Percentiles rank a stretch among this genome's conserved stretches.
phyloP scores from a whole-genome alignment of 2,113 vertebrate genomes.

The Oenanthe melanoleuca region DNA sequence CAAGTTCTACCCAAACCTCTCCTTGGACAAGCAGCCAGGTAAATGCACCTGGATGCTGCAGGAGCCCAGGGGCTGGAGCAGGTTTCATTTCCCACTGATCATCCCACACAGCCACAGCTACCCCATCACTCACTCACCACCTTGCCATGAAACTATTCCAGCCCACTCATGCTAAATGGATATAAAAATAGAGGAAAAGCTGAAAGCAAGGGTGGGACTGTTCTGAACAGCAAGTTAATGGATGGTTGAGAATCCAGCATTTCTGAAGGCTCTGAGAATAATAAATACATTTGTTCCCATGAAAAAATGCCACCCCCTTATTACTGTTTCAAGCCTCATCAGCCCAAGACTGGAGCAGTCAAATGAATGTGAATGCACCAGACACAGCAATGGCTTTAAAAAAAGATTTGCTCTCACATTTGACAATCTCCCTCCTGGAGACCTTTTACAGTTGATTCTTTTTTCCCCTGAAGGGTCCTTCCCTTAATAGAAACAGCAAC shows the following conservation, averaged over 20 bases:
- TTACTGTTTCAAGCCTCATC: constrained; percentile 44
- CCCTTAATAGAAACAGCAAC: background rate
- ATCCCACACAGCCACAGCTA: background rate
- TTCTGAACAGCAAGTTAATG: constrained; percentile 20
- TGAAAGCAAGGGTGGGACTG: constrained; percentile 31
- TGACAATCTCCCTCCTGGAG: background rate
- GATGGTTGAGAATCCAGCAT: constrained; percentile 1
- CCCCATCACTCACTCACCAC: background rate
- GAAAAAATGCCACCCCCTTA: constrained; percentile 34
- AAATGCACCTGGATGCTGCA: background rate
- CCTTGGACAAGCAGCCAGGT: background rate
- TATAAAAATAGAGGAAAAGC: constrained; percentile 22
- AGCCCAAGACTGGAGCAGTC: constrained; percentile 18
- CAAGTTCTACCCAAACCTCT: background rate
- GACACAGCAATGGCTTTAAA: background rate
- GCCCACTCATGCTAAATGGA: constrained; percentile 18
- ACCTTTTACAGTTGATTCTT: background rate
- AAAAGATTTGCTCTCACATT: background rate
- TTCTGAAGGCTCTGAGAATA: constrained; percentile 18
- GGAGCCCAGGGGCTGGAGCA: background rate
- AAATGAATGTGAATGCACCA: background rate
- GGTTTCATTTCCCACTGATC: background rate
- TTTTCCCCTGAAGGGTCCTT: background rate
- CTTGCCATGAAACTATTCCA: background rate
- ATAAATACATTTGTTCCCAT: constrained; percentile 5